These are phyloP conservation scores for Lasiurus borealis DNA, from an alignment of 2,113 vertebrate species.

Conservation along the genomic window DNA sequence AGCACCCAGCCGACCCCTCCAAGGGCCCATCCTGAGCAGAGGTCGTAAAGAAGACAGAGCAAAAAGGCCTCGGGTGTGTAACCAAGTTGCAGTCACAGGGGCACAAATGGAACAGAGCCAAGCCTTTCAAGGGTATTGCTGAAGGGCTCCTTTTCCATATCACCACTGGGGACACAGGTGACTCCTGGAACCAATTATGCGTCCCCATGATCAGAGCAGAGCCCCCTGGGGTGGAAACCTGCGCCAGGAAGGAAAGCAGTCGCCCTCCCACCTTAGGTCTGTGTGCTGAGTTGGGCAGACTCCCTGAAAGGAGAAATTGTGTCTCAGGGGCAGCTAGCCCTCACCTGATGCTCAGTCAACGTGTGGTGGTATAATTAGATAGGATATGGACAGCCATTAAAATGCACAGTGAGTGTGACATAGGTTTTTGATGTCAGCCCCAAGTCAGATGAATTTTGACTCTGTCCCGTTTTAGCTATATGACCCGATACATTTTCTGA, in stretches of 20 bases:
- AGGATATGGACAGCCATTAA: neutral
- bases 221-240: neutral
- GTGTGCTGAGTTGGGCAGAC: neutral
- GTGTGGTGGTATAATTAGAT: neutral
- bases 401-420: neutral
- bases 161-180: neutral
- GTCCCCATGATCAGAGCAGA: neutral
- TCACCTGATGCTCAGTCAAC: neutral
- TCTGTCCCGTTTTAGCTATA: neutral
- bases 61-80: neutral
- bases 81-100: neutral
- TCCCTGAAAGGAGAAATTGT: neutral
- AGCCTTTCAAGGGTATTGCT: neutral
- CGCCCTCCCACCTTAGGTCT: neutral
- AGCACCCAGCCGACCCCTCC: neutral
- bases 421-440: neutral
- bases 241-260: neutral
- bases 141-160: neutral
- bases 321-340: neutral
- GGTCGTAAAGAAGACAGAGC: neutral
- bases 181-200: neutral
- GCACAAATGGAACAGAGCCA: neutral
- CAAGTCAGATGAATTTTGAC: neutral
- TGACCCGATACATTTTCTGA: neutral
- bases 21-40: neutral